phyloP scores from a whole-genome alignment of 2,113 vertebrate genomes.

The Platycercus adscitus region DNA sequence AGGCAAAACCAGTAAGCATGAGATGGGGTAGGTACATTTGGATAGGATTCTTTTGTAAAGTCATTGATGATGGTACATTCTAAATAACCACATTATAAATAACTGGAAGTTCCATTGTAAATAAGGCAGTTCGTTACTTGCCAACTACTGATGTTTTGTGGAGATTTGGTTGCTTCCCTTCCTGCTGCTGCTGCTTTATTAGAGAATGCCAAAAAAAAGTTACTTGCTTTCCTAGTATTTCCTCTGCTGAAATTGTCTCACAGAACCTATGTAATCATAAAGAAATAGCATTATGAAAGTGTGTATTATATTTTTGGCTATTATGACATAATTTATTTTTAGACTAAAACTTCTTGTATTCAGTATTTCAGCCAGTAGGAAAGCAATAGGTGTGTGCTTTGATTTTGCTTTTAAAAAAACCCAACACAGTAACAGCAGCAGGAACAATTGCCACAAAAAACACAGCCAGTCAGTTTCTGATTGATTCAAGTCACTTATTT shows the following conservation, averaged over 20 bases:
- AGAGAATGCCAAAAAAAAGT: background rate
- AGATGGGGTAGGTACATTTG: background rate
- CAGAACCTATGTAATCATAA: background rate
- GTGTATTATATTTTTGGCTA: background rate
- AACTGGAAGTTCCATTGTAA: background rate
- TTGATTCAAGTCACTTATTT: background rate
- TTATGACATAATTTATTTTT: background rate
- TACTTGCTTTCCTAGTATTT: background rate
- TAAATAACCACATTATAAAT: background rate
- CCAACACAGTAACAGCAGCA: background rate
- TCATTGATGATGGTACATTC: background rate
- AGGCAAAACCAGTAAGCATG: background rate
- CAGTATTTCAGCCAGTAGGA: background rate
- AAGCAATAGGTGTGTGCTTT: background rate
- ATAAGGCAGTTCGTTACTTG: background rate
- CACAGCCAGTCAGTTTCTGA: background rate
- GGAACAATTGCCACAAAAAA: background rate
- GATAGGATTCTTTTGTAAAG: background rate
- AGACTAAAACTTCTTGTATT: background rate
- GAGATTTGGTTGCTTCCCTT: background rate
- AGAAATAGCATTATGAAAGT: background rate
- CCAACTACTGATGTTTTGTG: rapidly evolving
- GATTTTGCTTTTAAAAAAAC: background rate
- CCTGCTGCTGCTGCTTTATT: background rate
- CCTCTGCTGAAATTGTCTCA: background rate